Percentiles rank a stretch among this genome's conserved stretches.
phyloP scores from a whole-genome alignment of 2,797 vertebrate genomes.

The Myripristis murdjan region DNA sequence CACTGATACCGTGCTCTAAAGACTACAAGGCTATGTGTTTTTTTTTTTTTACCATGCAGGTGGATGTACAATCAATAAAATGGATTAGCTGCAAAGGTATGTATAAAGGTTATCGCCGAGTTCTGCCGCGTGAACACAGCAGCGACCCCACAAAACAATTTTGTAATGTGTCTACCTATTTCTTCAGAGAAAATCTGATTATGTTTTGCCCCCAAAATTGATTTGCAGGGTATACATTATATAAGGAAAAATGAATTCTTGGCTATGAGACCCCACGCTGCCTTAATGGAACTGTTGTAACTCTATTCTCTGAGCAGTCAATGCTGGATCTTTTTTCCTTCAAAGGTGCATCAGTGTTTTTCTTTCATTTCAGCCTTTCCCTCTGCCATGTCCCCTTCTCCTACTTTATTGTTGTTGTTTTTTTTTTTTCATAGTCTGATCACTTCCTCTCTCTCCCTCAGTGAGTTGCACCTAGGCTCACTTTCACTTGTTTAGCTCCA shows the following conservation, averaged over 20 bases:
- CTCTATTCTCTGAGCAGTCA: conserved; percentile 39
- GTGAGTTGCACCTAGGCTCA: conserved; percentile 58
- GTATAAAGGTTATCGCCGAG: conserved; percentile 83
- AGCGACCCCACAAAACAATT: conserved; percentile 79
- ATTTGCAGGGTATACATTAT: conserved; percentile 73
- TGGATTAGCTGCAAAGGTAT: conserved; percentile 84
- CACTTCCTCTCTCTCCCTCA: conserved; percentile 36
- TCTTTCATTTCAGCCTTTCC: conserved; percentile 20
- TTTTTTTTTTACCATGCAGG: conserved; percentile 60
- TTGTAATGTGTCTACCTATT: conserved; percentile 76
- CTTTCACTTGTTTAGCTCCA: conserved; percentile 70
- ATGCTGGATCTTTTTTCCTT: conserved; percentile 40
- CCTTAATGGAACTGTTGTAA: conserved; percentile 45
- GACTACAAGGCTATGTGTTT: conserved; percentile 58
- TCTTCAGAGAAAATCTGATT: conserved; percentile 79
- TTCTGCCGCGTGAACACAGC: conserved; percentile 70
- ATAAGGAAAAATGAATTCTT: conserved; percentile 61
- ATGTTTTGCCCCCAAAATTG: conserved; percentile 71
- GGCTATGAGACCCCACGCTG: conserved; percentile 16
- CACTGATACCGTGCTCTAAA: conserved; percentile 76
- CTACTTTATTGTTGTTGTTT: conserved; percentile 22
- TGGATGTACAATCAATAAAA: conserved; percentile 85
- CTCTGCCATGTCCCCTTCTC: conserved; percentile 29
- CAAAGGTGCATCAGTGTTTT: conserved; percentile 43
- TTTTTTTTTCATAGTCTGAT: conserved; percentile 36